These are phyloP conservation scores for Hemichromis elongatus DNA, from an alignment of 2,113 vertebrate genomes.

Conservation along the genomic window DNA sequence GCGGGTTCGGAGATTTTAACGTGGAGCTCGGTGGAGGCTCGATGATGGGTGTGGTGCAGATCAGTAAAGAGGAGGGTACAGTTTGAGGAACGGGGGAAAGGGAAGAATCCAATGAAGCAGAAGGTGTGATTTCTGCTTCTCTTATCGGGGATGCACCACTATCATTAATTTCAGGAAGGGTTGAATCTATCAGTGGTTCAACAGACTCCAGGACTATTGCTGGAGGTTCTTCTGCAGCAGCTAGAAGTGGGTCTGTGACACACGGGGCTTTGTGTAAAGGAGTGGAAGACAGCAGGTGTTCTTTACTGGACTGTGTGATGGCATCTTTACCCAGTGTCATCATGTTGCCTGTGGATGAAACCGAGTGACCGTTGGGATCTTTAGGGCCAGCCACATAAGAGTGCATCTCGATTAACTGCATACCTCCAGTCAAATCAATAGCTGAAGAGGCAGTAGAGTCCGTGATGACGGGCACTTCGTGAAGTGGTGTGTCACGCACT, in stretches of 20 bases:
- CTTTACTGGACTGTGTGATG: constrained; percentile 19
- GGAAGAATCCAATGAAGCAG: not conserved
- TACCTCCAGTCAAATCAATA: constrained; percentile 43
- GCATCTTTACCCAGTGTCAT: not conserved
- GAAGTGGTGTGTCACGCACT: constrained; percentile 76
- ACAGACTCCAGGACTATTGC: not conserved
- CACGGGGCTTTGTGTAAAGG: constrained; percentile 33
- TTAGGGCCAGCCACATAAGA: not conserved
- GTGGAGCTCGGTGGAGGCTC: constrained; percentile 39
- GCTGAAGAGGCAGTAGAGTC: constrained; percentile 70
- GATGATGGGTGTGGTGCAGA: constrained; percentile 47
- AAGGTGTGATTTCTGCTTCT: not conserved
- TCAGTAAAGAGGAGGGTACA: constrained; percentile 18
- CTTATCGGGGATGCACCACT: not conserved
- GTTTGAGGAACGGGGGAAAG: not conserved
- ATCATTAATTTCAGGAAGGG: not conserved
- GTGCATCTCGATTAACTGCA: constrained; percentile 16
- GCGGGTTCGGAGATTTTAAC: constrained; percentile 24
- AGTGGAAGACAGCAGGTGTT: constrained; percentile 56
- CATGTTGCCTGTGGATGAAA: not conserved
- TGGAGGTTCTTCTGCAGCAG: constrained; percentile 12
- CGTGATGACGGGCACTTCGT: constrained; percentile 62
- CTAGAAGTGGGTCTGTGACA: constrained; percentile 52
- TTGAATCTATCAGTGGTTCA: not conserved
- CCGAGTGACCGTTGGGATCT: constrained; percentile 31